A percentile compares a stretch with the other conserved stretches of the same genome.
Conservation (phyloP, 1,140 invertebrate genomes). For the Leptinotarsa defecta region DNA sequence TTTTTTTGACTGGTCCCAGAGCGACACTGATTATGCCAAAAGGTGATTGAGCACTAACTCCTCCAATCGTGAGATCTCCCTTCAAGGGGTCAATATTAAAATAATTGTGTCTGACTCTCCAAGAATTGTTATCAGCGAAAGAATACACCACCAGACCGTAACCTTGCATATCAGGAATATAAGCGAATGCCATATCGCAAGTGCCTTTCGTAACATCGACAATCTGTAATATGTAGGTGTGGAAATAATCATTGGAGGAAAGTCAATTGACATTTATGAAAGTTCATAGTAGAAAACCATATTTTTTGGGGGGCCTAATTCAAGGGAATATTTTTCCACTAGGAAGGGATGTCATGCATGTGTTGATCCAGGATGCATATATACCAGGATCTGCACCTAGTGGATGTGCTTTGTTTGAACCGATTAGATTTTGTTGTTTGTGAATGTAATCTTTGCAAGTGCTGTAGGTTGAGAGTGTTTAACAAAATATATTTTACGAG, state of each 20-base stretch:
- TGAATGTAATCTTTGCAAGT: background rate
- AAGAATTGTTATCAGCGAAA: conserved; percentile 72
- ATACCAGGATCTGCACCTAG: too few species aligned
- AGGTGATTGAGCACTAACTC: conserved; percentile 77
- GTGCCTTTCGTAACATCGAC: conserved; percentile 69
- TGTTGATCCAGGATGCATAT: too few species aligned
- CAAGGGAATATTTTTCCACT: too few species aligned
- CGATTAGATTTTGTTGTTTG: background rate
- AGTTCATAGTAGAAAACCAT: too few species aligned
- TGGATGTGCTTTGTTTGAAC: too few species aligned
- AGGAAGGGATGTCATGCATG: too few species aligned
- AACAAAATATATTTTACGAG: background rate
- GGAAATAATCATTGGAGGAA: too few species aligned
- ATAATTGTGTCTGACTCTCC: conserved; percentile 77
- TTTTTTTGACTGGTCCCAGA: conserved; percentile 51
- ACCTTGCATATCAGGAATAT: conserved; percentile 73
- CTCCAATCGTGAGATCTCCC: conserved; percentile 71
- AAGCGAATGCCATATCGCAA: conserved; percentile 74
- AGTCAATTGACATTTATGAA: too few species aligned
- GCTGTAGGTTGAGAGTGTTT: background rate
- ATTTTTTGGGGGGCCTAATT: too few species aligned
- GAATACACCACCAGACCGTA: conserved; percentile 79
- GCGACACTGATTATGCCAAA: conserved; percentile 75
- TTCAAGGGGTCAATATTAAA: conserved; percentile 80
- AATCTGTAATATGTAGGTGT: conserved; percentile 45